Base-by-base conservation (phyloP, 1,140 invertebrate genomes). In the Heliothis subflexa region DNA sequence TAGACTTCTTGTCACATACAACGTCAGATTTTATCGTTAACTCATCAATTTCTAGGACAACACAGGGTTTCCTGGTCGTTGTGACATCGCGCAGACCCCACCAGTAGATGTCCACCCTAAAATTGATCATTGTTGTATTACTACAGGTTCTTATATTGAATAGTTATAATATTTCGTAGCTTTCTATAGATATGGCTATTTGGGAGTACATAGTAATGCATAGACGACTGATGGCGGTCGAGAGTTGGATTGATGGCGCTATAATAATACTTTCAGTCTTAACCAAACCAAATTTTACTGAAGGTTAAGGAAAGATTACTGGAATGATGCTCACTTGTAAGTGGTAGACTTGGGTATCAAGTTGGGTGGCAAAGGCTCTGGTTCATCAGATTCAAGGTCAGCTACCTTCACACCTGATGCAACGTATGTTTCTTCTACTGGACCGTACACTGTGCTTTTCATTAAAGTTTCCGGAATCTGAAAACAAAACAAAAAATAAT, bases 41-140 rank as follows among this genome's bases (percentile, higher is more conserved):
- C 2, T 95, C 95, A 2, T 93, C 93, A 54, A 95, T 96, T 81
- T 96, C 95, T 0, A 96, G 83, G 0, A 95, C 82, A 13, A 96
- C 94, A 84, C 94, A 95, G 0, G 96, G 96, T 79, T 94, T 95
- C 50, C 91, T 92, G 0, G 96, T 95, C 0, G 92, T 88, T 0
- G 91, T 95, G 78, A 96, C 88, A 61, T 96, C 93, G 21, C 96
- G 87, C 0, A 96, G 88, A 16, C 96, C 96, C 96, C 96, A 97
- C 89, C 96, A 96, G 70, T 96, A 95, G 5, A 96, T 91, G 78
- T 97, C 96, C 2, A 96, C 84, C 78, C 92, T 95, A 78, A 83
- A 90, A 77, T 79, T 70, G 33, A 9, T 40, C 7, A 9, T 40
- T 40, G 5, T 40, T 40, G 5, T 40, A 9, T 40, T 40, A 40